Evolutionary conservation across 2,888 invertebrate genomes (phyloP).

Genomic region (Pardosa pseudoannulata): DNA sequence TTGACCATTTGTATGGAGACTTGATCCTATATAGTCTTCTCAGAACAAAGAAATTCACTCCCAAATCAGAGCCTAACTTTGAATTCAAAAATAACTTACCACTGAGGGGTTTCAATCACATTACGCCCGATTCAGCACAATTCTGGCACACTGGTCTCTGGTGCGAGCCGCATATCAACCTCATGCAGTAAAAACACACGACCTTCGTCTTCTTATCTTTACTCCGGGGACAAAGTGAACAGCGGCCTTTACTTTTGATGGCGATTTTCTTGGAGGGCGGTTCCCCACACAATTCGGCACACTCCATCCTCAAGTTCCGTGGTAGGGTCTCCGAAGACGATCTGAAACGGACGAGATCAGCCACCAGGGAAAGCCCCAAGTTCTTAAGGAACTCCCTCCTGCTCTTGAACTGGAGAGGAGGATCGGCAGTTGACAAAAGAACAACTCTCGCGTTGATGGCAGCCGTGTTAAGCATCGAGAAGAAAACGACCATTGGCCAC

Average conservation of each 20-base stretch:
- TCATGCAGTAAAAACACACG: not conserved
- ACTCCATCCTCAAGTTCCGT: not conserved
- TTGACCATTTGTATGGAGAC: too few relatives aligned
- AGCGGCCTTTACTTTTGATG: not conserved
- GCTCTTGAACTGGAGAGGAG: not conserved
- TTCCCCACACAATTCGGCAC: not conserved
- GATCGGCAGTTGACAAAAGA: not conserved
- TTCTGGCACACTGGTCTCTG: too few relatives aligned
- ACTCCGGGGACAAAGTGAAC: not conserved
- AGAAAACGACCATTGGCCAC: conserved; percentile 17
- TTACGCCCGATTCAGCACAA: too few relatives aligned
- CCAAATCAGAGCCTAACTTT: too few relatives aligned
- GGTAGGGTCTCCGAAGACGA: not conserved
- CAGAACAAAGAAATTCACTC: too few relatives aligned
- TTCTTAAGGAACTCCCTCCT: not conserved
- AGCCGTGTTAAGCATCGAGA: conserved; percentile 9
- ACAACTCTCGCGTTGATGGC: conserved; percentile 10
- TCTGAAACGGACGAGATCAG: not conserved
- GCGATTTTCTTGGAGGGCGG: not conserved
- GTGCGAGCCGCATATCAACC: not conserved
- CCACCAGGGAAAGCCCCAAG: not conserved
- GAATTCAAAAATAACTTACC: too few relatives aligned
- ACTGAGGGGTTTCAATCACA: too few relatives aligned
- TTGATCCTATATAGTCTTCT: too few relatives aligned
- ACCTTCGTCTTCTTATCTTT: not conserved